phyloP scores from a whole-genome alignment of 2,797 vertebrate species.

The Echiichthys vipera region DNA sequence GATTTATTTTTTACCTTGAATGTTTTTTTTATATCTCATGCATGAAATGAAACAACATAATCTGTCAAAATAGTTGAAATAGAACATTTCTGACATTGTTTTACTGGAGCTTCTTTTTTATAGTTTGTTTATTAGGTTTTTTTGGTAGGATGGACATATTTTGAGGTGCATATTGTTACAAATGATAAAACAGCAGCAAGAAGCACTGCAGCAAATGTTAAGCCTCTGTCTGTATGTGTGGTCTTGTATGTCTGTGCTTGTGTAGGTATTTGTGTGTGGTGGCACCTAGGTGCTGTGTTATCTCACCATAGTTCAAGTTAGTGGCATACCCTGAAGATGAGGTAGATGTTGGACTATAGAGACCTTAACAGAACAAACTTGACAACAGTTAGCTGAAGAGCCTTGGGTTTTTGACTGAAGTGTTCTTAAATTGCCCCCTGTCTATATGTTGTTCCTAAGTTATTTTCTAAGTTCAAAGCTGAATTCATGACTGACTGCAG shows the following conservation, averaged over 20 bases:
- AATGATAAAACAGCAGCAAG: background rate
- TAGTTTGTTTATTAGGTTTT: background rate
- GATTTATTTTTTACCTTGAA: conserved; percentile 29
- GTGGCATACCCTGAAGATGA: conserved; percentile 64
- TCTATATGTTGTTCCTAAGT: background rate
- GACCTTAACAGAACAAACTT: conserved; percentile 2
- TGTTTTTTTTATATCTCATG: conserved; percentile 22
- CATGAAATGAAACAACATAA: conserved; percentile 23
- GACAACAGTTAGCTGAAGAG: background rate
- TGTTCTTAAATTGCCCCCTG: background rate
- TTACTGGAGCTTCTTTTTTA: conserved; percentile 12
- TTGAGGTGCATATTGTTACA: background rate
- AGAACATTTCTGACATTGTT: background rate
- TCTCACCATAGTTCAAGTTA: conserved; percentile 66
- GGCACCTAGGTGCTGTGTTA: conserved; percentile 74
- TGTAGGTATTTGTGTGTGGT: conserved; percentile 37
- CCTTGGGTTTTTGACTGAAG: background rate
- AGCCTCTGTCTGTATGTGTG: background rate
- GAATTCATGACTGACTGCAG: background rate
- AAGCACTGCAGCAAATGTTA: background rate
- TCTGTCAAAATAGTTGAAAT: conserved; percentile 7
- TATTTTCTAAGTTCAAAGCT: conserved; percentile 18
- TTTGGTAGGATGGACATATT: background rate
- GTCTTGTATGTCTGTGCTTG: conserved; percentile 25
- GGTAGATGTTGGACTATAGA: conserved; percentile 30